A percentile compares a stretch with the other conserved stretches of the same genome.
Conservation (phyloP, 2,113 vertebrate species). For the Nesogale talazaci region DNA sequence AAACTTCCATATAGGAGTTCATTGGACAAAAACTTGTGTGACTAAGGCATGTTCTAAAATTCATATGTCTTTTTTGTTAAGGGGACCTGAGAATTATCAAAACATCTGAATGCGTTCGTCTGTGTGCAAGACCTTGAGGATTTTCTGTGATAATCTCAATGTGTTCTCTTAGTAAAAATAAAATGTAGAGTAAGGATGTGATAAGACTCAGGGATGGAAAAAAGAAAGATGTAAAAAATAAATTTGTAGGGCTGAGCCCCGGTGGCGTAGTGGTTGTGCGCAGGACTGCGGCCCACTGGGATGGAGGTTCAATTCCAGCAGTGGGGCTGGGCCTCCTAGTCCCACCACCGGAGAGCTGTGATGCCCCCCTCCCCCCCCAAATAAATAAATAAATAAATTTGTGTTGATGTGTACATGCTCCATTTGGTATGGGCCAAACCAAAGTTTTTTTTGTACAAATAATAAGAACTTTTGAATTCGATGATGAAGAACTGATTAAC, state of each 20-base stretch:
- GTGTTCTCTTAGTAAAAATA: slow-evolving; percentile 40
- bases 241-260: too few relatives aligned
- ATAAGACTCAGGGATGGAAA: slow-evolving; percentile 3
- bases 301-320: too few relatives aligned
- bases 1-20: slow-evolving; percentile 16
- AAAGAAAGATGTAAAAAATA: slow-evolving; percentile 18
- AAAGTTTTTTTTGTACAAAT: slow-evolving; percentile 7
- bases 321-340: too few relatives aligned
- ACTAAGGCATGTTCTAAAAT: slow-evolving; percentile 28
- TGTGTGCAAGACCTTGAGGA: neutral
- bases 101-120: neutral
- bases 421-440: neutral
- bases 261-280: too few relatives aligned
- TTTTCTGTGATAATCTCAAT: slow-evolving; percentile 37
- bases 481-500: slow-evolving; percentile 4
- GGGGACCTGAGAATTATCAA: neutral
- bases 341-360: too few relatives aligned
- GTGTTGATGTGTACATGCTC: neutral
- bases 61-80: neutral
- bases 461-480: slow-evolving; percentile 28
- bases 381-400: too few relatives aligned
- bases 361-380: too few relatives aligned
- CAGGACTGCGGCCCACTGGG: too few relatives aligned
- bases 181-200: slow-evolving; percentile 42
- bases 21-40: slow-evolving; percentile 24